phyloP scores from a whole-genome alignment of 2,797 vertebrate genomes.

The Chloroceryle inda region DNA sequence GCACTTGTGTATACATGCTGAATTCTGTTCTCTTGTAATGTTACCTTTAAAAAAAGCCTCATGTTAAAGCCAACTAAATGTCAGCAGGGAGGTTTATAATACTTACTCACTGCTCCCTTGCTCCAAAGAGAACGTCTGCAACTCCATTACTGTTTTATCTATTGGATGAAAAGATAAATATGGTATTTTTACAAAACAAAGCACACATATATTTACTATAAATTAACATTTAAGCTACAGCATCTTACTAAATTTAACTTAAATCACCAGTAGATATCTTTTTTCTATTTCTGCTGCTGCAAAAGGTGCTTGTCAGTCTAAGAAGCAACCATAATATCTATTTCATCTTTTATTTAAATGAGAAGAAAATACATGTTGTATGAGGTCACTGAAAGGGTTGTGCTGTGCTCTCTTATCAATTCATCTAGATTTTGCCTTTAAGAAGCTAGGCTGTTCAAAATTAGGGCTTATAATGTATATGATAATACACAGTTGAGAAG shows the following conservation, averaged over 20 bases:
- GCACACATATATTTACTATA: not conserved
- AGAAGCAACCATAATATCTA: not conserved
- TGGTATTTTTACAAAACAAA: not conserved
- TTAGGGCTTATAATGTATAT: not conserved
- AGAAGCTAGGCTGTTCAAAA: not conserved
- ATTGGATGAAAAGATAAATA: slow-evolving; percentile 66
- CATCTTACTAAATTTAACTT: not conserved
- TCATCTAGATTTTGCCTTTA: not conserved
- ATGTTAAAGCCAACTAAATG: not conserved
- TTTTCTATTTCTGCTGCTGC: not conserved
- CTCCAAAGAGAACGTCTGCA: slow-evolving; percentile 82
- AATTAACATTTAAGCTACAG: not conserved
- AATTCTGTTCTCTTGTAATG: not conserved
- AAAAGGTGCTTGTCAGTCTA: not conserved
- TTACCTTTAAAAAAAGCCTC: not conserved
- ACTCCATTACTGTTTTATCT: slow-evolving; percentile 64
- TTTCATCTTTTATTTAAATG: not conserved
- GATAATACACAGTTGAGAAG: not conserved
- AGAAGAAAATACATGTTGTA: not conserved
- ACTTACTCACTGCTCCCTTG: slow-evolving; percentile 75
- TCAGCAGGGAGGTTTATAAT: not conserved
- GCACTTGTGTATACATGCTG: not conserved
- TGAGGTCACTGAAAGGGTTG: not conserved
- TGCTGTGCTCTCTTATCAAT: not conserved
- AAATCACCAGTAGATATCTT: not conserved